Base-by-base conservation (phyloP, 2,113 vertebrate genomes). In the Cyphomyrus plagiostoma region DNA sequence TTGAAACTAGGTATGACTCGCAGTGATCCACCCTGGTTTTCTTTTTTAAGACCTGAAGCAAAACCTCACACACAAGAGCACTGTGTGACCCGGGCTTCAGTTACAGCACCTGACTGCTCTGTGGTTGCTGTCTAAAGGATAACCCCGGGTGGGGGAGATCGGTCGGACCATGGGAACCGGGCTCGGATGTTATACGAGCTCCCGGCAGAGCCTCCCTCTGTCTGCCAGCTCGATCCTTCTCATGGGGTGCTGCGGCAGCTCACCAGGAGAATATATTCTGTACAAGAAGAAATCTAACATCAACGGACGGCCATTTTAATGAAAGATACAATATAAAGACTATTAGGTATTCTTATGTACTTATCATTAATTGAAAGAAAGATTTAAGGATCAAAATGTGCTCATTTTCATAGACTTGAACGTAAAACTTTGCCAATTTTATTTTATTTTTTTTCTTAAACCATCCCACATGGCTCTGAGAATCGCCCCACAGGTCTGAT, bases 41-140 rank as follows among this genome's bases (percentile, higher is more conserved):
- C 30, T 80, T 80, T 80, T 80, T 80, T 80, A 80, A 80, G 74
- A 42, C 74, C 74, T 80, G 74, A 26, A 80, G 74, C 74, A 39
- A 80, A 80, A 80, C 74, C 35, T 39, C 35, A 80, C 35, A 80
- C 74, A 80, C 35, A 80, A 80, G 74, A 42, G 74, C 17, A 19
- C 74, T 42, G 74, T 80, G 74, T 80, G 74, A 80, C 30, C 35
- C 15, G 74, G 74, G 74, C n/a, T 80, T 80, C 74, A 42, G 74
- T 80, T 80, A 80, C 74, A 80, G 35, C 30, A 19, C 74, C 5
- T 46, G 82, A 42, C 46, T 85, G 23, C 48, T 48, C 82, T 23
- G 15, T n/a, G 39, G 23, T 85, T n/a, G 39, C 42, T 85, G 39
- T 45, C 82, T 85, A 48, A 85, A 85, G 39, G 74, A 42, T 42